Conservation (phyloP, 2,888 invertebrate species). For the Brachypalpus laphriformis region DNA sequence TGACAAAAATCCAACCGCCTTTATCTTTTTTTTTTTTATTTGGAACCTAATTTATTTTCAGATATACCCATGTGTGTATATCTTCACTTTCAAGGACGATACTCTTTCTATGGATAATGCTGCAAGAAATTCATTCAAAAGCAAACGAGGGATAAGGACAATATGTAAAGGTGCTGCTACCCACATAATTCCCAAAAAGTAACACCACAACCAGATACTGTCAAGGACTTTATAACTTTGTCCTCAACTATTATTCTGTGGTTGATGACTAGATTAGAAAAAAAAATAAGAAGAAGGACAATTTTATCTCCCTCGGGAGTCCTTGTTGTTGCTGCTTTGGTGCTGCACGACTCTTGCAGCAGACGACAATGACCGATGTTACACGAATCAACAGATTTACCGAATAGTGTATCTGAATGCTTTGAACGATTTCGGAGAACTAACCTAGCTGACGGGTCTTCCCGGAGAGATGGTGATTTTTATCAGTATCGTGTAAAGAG, state of each 20-base stretch:
- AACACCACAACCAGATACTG: neutral
- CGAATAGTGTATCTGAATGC: slow-evolving; percentile 20
- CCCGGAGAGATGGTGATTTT: neutral
- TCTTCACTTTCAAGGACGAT: neutral
- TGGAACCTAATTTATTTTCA: neutral
- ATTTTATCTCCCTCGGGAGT: slow-evolving; percentile 3
- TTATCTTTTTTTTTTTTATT: neutral
- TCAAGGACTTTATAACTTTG: neutral
- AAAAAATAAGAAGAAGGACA: neutral
- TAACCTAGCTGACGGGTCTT: slow-evolving; percentile 11
- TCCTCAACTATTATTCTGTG: neutral
- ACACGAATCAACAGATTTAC: slow-evolving; percentile 12
- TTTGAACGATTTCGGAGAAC: slow-evolving; percentile 58
- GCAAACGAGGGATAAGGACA: neutral
- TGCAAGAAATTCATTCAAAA: neutral
- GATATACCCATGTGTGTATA: neutral
- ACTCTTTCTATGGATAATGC: neutral
- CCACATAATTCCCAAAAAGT: neutral
- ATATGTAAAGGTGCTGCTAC: neutral
- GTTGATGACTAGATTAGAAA: neutral
- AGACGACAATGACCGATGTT: neutral
- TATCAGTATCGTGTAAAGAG: neutral
- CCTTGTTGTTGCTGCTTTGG: neutral
- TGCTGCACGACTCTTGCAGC: slow-evolving; percentile 11
- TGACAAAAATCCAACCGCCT: neutral